Conservation (phyloP, 2,888 invertebrate species). For the Eledona agricola region DNA sequence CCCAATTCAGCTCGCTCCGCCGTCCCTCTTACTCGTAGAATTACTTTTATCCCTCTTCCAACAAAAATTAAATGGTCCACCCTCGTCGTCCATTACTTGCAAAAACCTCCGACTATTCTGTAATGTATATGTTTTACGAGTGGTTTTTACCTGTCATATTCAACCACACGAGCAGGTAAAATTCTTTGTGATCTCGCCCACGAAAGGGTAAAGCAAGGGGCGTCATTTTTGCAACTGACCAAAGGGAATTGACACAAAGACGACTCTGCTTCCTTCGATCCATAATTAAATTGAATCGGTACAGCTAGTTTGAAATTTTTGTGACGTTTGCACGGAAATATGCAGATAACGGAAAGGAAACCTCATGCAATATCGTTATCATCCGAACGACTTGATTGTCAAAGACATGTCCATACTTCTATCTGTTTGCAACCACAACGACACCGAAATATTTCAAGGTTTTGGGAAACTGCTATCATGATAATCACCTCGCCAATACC, state of each 20-base stretch:
- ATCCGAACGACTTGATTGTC: slow-evolving; percentile 26
- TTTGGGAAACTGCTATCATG: slow-evolving; percentile 41
- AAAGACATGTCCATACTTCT: slow-evolving; percentile 31
- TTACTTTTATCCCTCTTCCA: slow-evolving; percentile 29
- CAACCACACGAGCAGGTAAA: slow-evolving; percentile 12
- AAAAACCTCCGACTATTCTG: slow-evolving; percentile 10
- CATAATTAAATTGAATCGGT: no score
- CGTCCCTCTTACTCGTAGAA: slow-evolving; percentile 31
- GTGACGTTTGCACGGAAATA: slow-evolving; percentile 22
- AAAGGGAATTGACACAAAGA: slow-evolving; percentile 24
- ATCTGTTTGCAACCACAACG: slow-evolving; percentile 41
- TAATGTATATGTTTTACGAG: slow-evolving; percentile 12
- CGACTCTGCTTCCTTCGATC: no score
- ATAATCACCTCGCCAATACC: slow-evolving; percentile 39
- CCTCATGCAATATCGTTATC: slow-evolving; percentile 35
- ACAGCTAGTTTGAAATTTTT: slow-evolving; percentile 23
- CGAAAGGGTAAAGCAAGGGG: slow-evolving; percentile 11
- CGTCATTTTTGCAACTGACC: slow-evolving; percentile 14
- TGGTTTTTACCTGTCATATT: slow-evolving; percentile 31
- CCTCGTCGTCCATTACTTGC: slow-evolving; percentile 7
- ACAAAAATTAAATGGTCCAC: slow-evolving; percentile 14
- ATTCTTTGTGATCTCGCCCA: slow-evolving; percentile 8
- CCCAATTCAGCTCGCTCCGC: slow-evolving; percentile 38
- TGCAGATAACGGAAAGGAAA: slow-evolving; percentile 29
- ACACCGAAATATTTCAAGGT: slow-evolving; percentile 46